These are phyloP conservation scores for Pedionomus torquatus DNA, from an alignment of 2,113 vertebrate species.

Conservation along the genomic window DNA sequence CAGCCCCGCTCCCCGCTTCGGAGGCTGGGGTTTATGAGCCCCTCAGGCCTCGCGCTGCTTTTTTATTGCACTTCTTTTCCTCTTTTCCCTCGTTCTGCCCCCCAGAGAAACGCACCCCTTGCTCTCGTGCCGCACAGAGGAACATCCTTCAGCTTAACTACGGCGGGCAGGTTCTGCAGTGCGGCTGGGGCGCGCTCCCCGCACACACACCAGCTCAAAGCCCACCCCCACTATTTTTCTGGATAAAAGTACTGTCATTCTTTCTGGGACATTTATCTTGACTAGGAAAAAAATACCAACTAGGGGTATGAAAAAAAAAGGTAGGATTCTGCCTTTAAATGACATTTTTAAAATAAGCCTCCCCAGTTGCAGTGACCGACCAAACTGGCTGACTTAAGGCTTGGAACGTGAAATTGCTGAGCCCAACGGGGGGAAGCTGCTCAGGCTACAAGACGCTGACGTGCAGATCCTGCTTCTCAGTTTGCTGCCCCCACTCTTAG, in stretches of 20 bases:
- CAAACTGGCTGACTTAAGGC: not conserved
- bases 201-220: too few relatives aligned
- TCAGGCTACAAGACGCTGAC: too few relatives aligned
- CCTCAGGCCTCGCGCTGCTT: not conserved
- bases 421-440: not conserved
- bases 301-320: not conserved
- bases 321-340: not conserved
- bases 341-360: not conserved
- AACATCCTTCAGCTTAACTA: not conserved
- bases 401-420: not conserved
- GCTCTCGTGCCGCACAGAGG: not conserved
- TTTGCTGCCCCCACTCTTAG: too few relatives aligned
- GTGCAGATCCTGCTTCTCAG: not conserved
- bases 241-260: not conserved
- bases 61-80: constrained; percentile 6
- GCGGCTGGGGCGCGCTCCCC: too few relatives aligned
- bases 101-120: not conserved
- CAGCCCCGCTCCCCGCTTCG: not conserved
- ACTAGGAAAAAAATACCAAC: not conserved
- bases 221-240: not conserved
- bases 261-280: not conserved
- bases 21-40: not conserved
- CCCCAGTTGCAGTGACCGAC: fast-evolving
- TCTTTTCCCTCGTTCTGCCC: not conserved
- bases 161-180: too few relatives aligned